A percentile compares a stretch with the other conserved stretches of the same genome.
These are phyloP conservation scores for Aphelenchoides besseyi DNA, from an alignment of 1,140 invertebrate genomes.

Conservation along the genomic window DNA sequence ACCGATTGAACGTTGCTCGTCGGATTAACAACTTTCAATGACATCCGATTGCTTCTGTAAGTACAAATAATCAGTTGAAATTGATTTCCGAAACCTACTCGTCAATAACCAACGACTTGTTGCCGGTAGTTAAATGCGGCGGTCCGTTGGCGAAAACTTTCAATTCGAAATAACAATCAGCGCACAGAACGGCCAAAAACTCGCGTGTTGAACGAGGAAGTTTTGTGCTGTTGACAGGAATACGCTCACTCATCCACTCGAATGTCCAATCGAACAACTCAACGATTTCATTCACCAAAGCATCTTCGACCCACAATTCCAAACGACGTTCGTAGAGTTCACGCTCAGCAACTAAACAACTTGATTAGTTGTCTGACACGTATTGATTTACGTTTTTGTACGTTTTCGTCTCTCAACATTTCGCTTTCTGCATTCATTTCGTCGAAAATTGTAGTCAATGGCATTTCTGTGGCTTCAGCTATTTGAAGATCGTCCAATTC, in stretches of 20 bases:
- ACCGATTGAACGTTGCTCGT: constrained; percentile 48
- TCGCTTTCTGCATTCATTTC: not conserved
- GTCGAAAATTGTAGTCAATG: not conserved
- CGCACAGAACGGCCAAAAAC: constrained; percentile 56
- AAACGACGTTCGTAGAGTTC: constrained; percentile 17
- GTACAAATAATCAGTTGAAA: not conserved
- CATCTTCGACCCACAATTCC: constrained; percentile 45
- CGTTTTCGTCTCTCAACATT: constrained; percentile 31
- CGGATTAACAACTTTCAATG: constrained; percentile 58
- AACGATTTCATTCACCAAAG: constrained; percentile 43
- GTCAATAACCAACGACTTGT: constrained; percentile 49
- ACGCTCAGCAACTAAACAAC: constrained; percentile 13
- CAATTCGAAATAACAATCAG: constrained; percentile 57
- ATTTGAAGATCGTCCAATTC: constrained; percentile 12
- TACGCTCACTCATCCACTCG: constrained; percentile 51
- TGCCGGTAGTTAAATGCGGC: constrained; percentile 44
- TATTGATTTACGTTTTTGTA: constrained; percentile 9
- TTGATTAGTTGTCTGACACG: not conserved
- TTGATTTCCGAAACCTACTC: constrained; percentile 43
- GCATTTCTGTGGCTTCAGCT: constrained; percentile 14
- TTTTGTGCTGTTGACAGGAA: constrained; percentile 51
- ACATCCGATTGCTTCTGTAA: constrained; percentile 57
- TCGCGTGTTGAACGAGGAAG: constrained; percentile 55
- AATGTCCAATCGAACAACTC: constrained; percentile 50
- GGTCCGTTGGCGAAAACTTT: constrained; percentile 55